Evolutionary conservation across 35 echinoderm and acorn worm species (phyloP), one percentile per base, ranked within the genome.

Genomic region (Patiria miniata): DNA sequence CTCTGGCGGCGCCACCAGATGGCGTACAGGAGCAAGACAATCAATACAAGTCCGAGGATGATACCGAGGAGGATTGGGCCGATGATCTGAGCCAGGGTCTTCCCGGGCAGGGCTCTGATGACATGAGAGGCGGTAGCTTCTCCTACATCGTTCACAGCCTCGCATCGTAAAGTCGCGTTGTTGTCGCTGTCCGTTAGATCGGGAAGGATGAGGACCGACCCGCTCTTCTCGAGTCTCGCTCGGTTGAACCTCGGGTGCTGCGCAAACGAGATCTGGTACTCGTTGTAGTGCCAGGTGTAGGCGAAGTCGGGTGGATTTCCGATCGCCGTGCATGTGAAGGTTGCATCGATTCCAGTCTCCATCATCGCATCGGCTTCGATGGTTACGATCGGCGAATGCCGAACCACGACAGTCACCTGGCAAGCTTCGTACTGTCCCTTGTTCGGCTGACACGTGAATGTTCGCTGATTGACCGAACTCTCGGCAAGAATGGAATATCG

Each of bases 281-380:
- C 47, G 39, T 68, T 58, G 39, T 88, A 88, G 30, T 47, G 78
- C 86, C 86, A 88, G 1, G 15, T 80, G 52, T 61, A 88, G 19
- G 86, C 78, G 60, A 88, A 88, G 19, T 39, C n/a, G 29, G 18
- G 36, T 36, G 86, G 86, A 51, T 88, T 88, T 7, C 86, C 86
- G 1, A 14, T 53, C 10, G 86, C 86, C 2, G 22, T 14, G 23
- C 86, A 88, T 10, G 9, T 21, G 37, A 79, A 88, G 6, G 17
- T 39, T 5, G 52, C 86, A 37, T 52, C 51, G 18, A 57, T 36
- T 14, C 77, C 86, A 39, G 78, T 58, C 28, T 51, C 77, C 9
- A 58, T 60, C 37, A 15, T 8, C 28, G 51, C 53, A 2, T 53
- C 28, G 0, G 28, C 53, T 61, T 84, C 82, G 6, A 84, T n/a